phyloP scores from a whole-genome alignment of 2,888 invertebrate species.

The Stomorhina lunata region DNA sequence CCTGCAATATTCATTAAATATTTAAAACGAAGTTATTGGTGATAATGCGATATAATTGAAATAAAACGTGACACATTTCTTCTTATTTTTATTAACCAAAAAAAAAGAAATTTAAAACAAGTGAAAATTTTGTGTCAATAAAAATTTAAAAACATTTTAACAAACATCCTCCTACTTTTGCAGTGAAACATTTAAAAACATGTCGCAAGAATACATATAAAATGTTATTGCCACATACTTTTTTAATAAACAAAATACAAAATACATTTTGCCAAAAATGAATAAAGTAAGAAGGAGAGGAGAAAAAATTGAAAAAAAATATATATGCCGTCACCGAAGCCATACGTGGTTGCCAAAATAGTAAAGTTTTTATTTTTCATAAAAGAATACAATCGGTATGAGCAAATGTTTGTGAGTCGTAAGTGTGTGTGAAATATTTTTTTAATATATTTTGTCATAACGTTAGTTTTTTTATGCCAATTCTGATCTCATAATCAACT shows the following conservation, averaged over 20 bases:
- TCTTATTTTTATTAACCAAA: too few species aligned
- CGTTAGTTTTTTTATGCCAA: slow-evolving; percentile 21
- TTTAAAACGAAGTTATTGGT: too few species aligned
- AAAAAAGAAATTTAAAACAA: neutral
- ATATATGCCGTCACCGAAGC: too few species aligned
- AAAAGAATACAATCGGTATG: too few species aligned
- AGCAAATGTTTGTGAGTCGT: too few species aligned
- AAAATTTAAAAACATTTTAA: neutral
- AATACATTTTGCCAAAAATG: neutral
- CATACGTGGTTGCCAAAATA: too few species aligned
- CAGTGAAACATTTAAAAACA: neutral
- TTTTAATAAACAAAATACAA: neutral
- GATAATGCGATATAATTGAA: too few species aligned
- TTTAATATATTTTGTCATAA: slow-evolving; percentile 1
- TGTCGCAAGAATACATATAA: too few species aligned
- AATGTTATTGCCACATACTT: neutral
- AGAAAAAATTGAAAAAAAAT: slow-evolving; percentile 16
- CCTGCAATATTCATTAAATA: too few species aligned
- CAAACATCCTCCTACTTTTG: neutral
- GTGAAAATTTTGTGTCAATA: neutral
- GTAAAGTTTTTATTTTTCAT: too few species aligned
- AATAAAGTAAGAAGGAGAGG: neutral
- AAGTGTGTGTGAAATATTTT: neutral
- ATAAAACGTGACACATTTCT: too few species aligned
- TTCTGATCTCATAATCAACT: slow-evolving; percentile 46